These are phyloP conservation scores for Astreopora myriophthalma DNA, from an alignment of 64 coral and sea anemone genomes.

Conservation along the genomic window DNA sequence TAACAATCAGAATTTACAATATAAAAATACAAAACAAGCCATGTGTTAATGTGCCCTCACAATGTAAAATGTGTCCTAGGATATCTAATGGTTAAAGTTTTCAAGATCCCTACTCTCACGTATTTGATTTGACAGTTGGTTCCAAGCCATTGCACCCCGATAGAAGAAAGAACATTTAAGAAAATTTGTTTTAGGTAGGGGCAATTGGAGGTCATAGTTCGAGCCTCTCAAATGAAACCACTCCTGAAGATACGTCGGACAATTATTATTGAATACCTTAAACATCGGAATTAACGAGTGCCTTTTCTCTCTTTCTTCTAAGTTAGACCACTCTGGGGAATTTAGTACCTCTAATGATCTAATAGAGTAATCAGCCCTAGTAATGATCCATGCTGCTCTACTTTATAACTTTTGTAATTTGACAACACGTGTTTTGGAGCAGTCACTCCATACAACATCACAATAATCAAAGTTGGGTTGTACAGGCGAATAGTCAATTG, in stretches of 20 bases:
- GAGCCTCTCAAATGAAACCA: slow-evolving; percentile 2
- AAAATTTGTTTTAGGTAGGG: background rate
- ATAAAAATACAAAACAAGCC: no score
- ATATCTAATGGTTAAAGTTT: background rate
- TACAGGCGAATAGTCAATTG: no score
- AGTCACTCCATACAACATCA: background rate
- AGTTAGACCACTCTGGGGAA: background rate
- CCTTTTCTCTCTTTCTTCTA: background rate
- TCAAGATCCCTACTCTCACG: background rate
- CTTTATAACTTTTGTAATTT: background rate
- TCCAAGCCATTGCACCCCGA: background rate
- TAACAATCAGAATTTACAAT: no score
- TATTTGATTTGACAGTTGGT: background rate
- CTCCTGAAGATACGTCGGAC: background rate
- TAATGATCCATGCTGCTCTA: background rate
- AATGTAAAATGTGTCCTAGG: background rate
- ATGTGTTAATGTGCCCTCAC: no score
- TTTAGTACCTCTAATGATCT: background rate
- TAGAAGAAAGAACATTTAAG: no score
- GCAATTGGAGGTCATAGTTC: background rate
- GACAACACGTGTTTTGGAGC: background rate
- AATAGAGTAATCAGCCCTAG: no score
- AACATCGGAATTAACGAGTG: background rate
- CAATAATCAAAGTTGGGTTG: background rate
- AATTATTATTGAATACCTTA: slow-evolving; percentile 56